Evolutionary conservation across 2,113 vertebrate species (phyloP).

Genomic region (Isichthys henryi): DNA sequence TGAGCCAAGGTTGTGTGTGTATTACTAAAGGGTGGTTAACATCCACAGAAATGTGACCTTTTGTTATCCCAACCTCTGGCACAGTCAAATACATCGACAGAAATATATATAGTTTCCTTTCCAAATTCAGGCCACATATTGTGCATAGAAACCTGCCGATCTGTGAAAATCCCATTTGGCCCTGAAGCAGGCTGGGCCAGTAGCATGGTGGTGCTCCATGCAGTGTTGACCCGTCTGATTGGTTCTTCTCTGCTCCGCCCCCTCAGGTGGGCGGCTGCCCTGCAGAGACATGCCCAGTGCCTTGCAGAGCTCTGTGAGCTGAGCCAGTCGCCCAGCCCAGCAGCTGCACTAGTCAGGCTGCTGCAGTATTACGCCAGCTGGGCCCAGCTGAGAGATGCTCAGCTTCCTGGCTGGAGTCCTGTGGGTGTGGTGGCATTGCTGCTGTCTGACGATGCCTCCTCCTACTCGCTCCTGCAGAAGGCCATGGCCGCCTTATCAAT

Average conservation of each 20-base stretch:
- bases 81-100: neutral
- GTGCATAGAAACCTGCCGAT: neutral
- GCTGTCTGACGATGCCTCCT: slow-evolving; percentile 52
- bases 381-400: slow-evolving; percentile 59
- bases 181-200: neutral
- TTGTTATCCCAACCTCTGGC: neutral
- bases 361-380: slow-evolving; percentile 61
- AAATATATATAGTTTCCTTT: neutral
- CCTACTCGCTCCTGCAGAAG: slow-evolving; percentile 54
- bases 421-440: slow-evolving; percentile 46
- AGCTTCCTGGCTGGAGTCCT: slow-evolving; percentile 49
- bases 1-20: neutral
- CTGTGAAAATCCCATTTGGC: neutral
- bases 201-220: neutral
- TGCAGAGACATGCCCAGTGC: slow-evolving; percentile 55
- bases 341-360: slow-evolving; percentile 46
- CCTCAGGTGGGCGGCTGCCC: slow-evolving; percentile 41
- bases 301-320: slow-evolving; percentile 54
- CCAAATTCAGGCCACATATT: neutral
- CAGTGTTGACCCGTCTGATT: neutral
- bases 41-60: neutral
- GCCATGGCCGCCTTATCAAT: slow-evolving; percentile 59
- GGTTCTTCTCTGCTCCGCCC: neutral
- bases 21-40: neutral
- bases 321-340: slow-evolving; percentile 41